phyloP scores from a whole-genome alignment of 2,888 invertebrate species.

The Pyrochroa serraticornis region DNA sequence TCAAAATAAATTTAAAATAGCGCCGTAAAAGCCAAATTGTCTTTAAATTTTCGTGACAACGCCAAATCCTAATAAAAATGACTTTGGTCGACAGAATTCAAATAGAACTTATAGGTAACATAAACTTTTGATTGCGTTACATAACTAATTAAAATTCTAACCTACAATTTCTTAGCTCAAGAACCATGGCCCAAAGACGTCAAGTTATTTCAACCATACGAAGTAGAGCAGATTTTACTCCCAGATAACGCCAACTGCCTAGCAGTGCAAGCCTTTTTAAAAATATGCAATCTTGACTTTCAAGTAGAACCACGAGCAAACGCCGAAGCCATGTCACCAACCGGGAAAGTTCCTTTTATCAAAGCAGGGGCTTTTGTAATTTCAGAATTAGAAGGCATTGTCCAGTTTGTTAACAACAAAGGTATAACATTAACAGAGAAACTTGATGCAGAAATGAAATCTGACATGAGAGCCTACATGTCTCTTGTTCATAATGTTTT shows the following conservation, averaged over 20 bases:
- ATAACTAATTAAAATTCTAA: constrained; percentile 13
- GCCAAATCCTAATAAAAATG: constrained; percentile 32
- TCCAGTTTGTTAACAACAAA: constrained; percentile 86
- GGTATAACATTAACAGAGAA: constrained; percentile 76
- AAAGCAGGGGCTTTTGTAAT: constrained; percentile 88
- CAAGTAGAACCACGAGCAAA: constrained; percentile 83
- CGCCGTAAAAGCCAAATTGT: too few species aligned
- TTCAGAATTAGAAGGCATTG: constrained; percentile 90
- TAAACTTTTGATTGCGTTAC: constrained; percentile 4
- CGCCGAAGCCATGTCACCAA: constrained; percentile 96
- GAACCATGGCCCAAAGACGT: constrained; percentile 93
- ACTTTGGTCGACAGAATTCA: constrained; percentile 44
- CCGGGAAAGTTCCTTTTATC: constrained; percentile 91
- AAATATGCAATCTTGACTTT: constrained; percentile 89
- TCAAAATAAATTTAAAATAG: too few species aligned
- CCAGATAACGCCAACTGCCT: constrained; percentile 94
- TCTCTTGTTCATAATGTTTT: constrained; percentile 87
- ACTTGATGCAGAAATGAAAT: constrained; percentile 76
- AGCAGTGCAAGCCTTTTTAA: constrained; percentile 90
- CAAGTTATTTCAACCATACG: constrained; percentile 85
- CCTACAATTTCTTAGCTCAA: constrained; percentile 63
- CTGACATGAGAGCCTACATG: constrained; percentile 94
- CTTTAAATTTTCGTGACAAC: too few species aligned
- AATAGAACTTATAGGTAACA: constrained; percentile 46
- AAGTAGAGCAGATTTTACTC: constrained; percentile 91